Percentiles rank a stretch among this genome's conserved stretches.
Conservation (phyloP, 2,888 invertebrate genomes). For the Diabrotica balteata region DNA sequence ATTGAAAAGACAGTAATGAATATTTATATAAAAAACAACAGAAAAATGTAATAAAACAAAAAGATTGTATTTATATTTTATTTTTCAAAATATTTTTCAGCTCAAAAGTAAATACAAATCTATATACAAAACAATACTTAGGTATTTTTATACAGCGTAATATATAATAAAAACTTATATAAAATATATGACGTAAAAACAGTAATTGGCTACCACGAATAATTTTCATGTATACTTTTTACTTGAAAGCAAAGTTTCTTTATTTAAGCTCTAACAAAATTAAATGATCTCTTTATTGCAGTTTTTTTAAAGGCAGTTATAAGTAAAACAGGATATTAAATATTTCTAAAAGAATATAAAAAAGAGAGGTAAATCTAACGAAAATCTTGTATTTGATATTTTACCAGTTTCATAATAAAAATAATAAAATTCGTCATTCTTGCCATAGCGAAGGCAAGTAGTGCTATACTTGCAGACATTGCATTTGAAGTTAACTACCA, state of each 20-base stretch:
- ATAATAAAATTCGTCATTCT: too few relatives aligned
- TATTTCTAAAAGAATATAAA: too few relatives aligned
- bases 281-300: background rate
- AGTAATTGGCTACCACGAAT: slow-evolving; percentile 27
- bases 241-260: background rate
- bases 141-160: slow-evolving; percentile 23
- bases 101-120: slow-evolving; percentile 23
- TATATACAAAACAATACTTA: slow-evolving; percentile 33
- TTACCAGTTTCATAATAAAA: too few relatives aligned
- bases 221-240: slow-evolving; percentile 12
- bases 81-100: slow-evolving; percentile 37
- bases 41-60: background rate
- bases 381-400: too few relatives aligned
- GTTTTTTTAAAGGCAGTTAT: background rate
- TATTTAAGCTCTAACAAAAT: background rate
- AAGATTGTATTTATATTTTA: slow-evolving; percentile 19
- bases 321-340: too few relatives aligned
- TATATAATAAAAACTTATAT: slow-evolving; percentile 21
- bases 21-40: too few relatives aligned
- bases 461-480: too few relatives aligned
- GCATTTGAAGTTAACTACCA: too few relatives aligned
- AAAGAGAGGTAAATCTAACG: too few relatives aligned
- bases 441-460: too few relatives aligned
- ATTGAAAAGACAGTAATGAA: too few relatives aligned
- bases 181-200: slow-evolving; percentile 30